Percentiles rank a stretch among this genome's conserved stretches.
These are phyloP conservation scores for Papilio polyxenes DNA, from an alignment of 1,140 invertebrate species.

Conservation along the genomic window DNA sequence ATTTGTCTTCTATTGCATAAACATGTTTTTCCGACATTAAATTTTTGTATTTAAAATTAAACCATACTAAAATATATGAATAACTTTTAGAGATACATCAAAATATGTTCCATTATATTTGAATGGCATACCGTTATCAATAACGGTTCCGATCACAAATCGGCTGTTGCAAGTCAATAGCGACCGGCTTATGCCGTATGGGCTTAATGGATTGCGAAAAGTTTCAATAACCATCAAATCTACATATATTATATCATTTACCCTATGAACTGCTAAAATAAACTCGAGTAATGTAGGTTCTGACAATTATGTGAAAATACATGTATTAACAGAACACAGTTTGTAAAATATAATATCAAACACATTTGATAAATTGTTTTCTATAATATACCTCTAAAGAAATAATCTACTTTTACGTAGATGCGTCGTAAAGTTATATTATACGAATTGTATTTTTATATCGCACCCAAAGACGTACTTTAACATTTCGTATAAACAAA, in stretches of 20 bases:
- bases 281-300: background rate
- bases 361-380: background rate
- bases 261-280: conserved; percentile 16
- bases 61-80: background rate
- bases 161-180: conserved; percentile 39
- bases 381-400: too few species aligned
- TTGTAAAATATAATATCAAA: background rate
- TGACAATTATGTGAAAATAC: background rate
- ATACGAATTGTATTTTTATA: background rate
- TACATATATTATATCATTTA: conserved; percentile 33
- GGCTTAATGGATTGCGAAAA: conserved; percentile 40
- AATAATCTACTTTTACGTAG: background rate
- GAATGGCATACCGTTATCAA: conserved; percentile 39
- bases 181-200: conserved; percentile 38
- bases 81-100: conserved; percentile 32
- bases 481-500: conserved; percentile 36
- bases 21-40: too few species aligned
- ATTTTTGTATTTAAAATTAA: background rate
- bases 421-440: background rate
- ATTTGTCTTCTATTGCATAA: too few species aligned
- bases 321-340: background rate
- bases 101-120: conserved; percentile 34
- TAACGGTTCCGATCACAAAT: conserved; percentile 38
- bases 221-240: conserved; percentile 40
- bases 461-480: conserved; percentile 2